These are phyloP conservation scores for Panonychus citri DNA, from an alignment of 1,140 invertebrate species.

Conservation along the genomic window DNA sequence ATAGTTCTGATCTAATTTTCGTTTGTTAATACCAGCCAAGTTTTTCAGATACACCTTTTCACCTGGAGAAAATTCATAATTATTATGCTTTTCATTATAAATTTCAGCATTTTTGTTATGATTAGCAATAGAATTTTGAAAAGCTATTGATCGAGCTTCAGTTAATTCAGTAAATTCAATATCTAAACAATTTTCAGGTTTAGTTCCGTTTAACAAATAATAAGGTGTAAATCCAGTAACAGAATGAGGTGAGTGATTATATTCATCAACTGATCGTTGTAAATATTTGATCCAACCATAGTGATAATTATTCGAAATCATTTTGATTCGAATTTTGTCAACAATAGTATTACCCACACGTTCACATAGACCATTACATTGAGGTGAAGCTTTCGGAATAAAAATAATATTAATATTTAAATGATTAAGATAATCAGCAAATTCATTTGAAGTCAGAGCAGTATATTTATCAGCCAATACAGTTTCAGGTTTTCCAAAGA, in stretches of 20 bases:
- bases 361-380: constrained; percentile 2
- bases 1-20: too few relatives aligned
- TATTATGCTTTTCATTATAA: neutral
- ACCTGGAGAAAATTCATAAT: too few relatives aligned
- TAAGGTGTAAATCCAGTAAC: neutral
- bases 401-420: neutral
- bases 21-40: too few relatives aligned
- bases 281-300: neutral
- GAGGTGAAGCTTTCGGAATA: neutral
- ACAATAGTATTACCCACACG: constrained; percentile 5
- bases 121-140: neutral
- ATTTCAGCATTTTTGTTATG: neutral
- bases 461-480: neutral
- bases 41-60: too few relatives aligned
- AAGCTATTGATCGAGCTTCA: neutral
- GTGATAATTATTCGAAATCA: neutral
- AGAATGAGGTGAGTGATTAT: neutral
- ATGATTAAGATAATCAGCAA: neutral
- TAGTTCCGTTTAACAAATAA: neutral
- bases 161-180: neutral
- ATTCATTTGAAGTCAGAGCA: neutral
- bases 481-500: neutral
- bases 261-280: neutral
- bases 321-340: neutral
- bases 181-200: neutral